Base-by-base conservation (phyloP, 1,140 invertebrate species). In the Tribolium madens region DNA sequence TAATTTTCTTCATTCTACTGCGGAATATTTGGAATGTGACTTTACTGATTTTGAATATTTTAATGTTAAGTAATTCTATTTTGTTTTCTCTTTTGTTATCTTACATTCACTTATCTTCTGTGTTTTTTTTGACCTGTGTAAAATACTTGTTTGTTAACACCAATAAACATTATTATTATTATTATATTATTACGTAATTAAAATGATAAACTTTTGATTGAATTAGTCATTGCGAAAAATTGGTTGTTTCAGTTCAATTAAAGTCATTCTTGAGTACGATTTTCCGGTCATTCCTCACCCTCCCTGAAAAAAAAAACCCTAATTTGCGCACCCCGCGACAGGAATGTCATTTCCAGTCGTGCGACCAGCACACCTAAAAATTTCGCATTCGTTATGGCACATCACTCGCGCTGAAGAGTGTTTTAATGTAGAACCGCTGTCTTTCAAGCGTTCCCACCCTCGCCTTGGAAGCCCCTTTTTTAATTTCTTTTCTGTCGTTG, bases 271-370 rank as follows among this genome's bases (percentile, higher is more conserved):
- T 42, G 6, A 84, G 83, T 81, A 80, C 79, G 78, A 84, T 84
- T 85, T 85, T 85, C 83, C 84, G 84, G 84, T 85, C 83, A 85
- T 83, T 84, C 84, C 78, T 72, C 79, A 81, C 84, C 81, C 82
- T 71, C 36, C 71, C 1, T 5, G 21, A 26, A 26, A 42, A 84
- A 82, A 81, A 80, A 50, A 17, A 52, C 48, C 52, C 76, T 73
- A 75, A 76, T 33, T 33, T 57, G n/a, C 5, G 52, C 60, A 26
- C 76, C 69, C 78, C 69, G 12, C 42, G n/a, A 10, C 72, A 69
- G 26, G 73, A 64, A 78, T 84, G 84, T 84, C 83, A 84, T 77
- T 78, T 74, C 48, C 83, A 84, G 78, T 52, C 15, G 71, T 47
- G 53, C 64, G 42, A 74, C 52, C 64, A 52, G 57, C 69, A 42